phyloP scores from a whole-genome alignment of 2,113 vertebrate genomes.

The Vulpes vulpes region DNA sequence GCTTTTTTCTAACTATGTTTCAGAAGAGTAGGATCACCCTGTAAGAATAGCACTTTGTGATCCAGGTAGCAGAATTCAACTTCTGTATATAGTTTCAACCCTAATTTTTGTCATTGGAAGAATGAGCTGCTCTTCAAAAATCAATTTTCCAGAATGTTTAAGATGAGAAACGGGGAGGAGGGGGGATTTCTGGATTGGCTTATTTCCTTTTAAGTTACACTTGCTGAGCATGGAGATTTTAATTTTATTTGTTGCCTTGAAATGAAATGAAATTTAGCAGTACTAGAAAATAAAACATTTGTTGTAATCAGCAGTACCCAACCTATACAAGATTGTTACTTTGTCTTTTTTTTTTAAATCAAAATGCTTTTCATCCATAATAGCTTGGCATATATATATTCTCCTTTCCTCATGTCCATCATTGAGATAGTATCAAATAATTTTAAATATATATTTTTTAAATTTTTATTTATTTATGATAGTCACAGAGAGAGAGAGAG shows the following conservation, averaged over 20 bases:
- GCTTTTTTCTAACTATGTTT: background rate
- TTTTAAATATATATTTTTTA: background rate
- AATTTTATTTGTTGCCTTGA: constrained; percentile 47
- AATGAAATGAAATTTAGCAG: background rate
- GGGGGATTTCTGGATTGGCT: background rate
- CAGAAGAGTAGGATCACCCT: background rate
- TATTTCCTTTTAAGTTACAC: background rate
- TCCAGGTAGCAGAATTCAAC: background rate
- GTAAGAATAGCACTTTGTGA: background rate
- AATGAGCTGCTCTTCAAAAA: background rate
- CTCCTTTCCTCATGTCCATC: background rate
- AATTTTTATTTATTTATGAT: too few relatives aligned
- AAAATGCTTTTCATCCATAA: background rate
- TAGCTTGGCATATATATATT: background rate
- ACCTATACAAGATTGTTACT: background rate
- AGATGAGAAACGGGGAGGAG: background rate
- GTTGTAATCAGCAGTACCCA: background rate
- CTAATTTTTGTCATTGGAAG: background rate
- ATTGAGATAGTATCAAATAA: background rate
- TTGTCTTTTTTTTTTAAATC: background rate
- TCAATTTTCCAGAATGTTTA: background rate
- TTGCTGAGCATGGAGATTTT: background rate
- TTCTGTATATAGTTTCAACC: background rate
- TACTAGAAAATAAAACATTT: background rate
- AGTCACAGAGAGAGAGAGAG: too few relatives aligned